phyloP scores from a whole-genome alignment of 2,797 vertebrate species.

The Taeniopygia guttata region DNA sequence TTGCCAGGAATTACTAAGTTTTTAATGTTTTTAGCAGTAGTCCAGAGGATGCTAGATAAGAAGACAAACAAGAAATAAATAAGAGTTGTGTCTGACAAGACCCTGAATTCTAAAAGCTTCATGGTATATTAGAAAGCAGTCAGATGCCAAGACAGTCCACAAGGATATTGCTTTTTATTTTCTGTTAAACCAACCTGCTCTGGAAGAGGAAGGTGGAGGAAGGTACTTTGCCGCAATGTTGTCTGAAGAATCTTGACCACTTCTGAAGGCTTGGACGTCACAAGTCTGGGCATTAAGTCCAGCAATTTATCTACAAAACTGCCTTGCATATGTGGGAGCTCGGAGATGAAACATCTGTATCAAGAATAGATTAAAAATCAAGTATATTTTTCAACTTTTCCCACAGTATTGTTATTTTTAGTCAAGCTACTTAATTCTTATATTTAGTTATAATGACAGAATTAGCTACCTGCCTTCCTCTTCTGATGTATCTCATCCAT shows the following conservation, averaged over 20 bases:
- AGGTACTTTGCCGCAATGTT: constrained; percentile 87
- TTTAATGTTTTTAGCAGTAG: background rate
- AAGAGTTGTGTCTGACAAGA: background rate
- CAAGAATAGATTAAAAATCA: background rate
- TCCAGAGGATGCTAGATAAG: background rate
- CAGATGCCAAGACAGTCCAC: background rate
- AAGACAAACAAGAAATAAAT: background rate
- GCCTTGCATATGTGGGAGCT: constrained; percentile 91
- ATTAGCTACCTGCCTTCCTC: background rate
- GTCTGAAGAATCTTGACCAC: constrained; percentile 93
- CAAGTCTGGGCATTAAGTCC: constrained; percentile 90
- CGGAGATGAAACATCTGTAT: constrained; percentile 84
- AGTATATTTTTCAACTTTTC: background rate
- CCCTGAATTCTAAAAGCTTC: background rate
- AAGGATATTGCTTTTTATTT: background rate
- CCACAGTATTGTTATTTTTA: background rate
- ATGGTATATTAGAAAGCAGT: background rate
- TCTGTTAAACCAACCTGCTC: constrained; percentile 79
- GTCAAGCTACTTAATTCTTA: background rate
- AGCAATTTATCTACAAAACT: constrained; percentile 92
- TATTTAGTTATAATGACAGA: background rate
- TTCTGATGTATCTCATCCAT: background rate
- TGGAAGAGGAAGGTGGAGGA: constrained; percentile 88
- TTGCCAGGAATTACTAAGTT: background rate
- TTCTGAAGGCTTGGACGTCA: constrained; percentile 88